phyloP scores from a whole-genome alignment of 2,113 vertebrate genomes.

The Motacilla alba region DNA sequence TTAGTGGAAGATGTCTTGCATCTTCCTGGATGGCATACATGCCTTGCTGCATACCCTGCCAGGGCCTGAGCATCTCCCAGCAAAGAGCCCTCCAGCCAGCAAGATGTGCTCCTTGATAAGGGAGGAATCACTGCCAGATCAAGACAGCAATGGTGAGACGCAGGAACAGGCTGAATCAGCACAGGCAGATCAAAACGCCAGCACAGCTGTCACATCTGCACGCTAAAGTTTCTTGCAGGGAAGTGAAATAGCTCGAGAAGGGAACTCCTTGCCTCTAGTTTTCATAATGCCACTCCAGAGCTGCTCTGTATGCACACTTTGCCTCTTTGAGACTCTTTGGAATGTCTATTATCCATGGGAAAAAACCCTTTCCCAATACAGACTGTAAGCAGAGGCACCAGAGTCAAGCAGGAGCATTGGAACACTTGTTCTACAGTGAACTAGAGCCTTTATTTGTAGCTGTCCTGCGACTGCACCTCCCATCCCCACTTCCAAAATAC shows the following conservation, averaged over 20 bases:
- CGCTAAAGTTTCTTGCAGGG: background rate
- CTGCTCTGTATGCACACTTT: background rate
- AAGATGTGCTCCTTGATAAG: background rate
- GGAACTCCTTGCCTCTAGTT: background rate
- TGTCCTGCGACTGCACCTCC: background rate
- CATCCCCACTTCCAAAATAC: background rate
- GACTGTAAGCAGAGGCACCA: background rate
- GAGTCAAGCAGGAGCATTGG: background rate
- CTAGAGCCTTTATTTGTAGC: background rate
- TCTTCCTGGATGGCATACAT: background rate
- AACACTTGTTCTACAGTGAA: background rate
- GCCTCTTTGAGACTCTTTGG: background rate
- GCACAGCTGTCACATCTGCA: background rate
- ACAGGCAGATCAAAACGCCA: background rate
- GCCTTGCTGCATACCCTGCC: accelerated
- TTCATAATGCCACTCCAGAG: background rate
- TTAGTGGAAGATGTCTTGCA: background rate
- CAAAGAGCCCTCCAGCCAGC: background rate
- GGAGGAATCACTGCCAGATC: background rate
- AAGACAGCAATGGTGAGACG: background rate
- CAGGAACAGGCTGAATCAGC: background rate
- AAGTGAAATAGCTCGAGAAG: background rate
- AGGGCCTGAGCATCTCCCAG: background rate
- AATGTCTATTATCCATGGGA: background rate
- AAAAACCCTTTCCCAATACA: background rate